phyloP scores from a whole-genome alignment of 2,888 invertebrate genomes.

The Lacanobia wlatinum region DNA sequence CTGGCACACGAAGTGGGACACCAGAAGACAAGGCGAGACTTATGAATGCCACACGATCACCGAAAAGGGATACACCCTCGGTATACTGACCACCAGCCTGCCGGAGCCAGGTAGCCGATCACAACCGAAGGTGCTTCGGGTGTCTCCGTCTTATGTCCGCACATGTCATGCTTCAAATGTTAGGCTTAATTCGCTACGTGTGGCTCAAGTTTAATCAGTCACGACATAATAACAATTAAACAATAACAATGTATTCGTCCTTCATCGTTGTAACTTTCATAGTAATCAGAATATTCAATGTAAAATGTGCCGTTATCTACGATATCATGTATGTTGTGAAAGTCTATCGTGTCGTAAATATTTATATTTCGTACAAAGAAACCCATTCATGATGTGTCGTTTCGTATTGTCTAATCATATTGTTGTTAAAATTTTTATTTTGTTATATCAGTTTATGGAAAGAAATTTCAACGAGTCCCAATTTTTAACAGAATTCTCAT shows the following conservation, averaged over 20 bases:
- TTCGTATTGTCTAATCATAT: constrained; percentile 16
- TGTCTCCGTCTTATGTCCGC: constrained; percentile 54
- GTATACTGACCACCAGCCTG: constrained; percentile 81
- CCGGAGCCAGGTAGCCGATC: constrained; percentile 70
- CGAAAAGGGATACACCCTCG: constrained; percentile 79
- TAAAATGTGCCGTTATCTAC: constrained; percentile 31
- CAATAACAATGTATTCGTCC: constrained; percentile 49
- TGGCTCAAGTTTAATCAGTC: constrained; percentile 53
- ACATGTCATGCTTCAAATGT: constrained; percentile 58
- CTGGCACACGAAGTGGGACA: constrained; percentile 81
- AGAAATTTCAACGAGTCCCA: neutral
- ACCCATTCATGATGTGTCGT: constrained; percentile 42
- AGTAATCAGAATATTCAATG: constrained; percentile 15
- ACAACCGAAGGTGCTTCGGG: constrained; percentile 55
- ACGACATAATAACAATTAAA: constrained; percentile 50
- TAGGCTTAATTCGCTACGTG: constrained; percentile 36
- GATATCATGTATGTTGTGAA: constrained; percentile 45
- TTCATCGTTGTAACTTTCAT: constrained; percentile 31
- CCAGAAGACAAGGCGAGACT: constrained; percentile 72
- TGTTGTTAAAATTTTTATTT: neutral
- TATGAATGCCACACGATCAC: constrained; percentile 85
- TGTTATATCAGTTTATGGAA: too few relatives aligned
- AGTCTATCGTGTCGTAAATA: constrained; percentile 37
- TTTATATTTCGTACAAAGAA: constrained; percentile 31
- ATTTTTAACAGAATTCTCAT: too few relatives aligned